These are phyloP conservation scores for Ostrea denselamellosa DNA, from an alignment of 1,140 invertebrate genomes.

Conservation along the genomic window DNA sequence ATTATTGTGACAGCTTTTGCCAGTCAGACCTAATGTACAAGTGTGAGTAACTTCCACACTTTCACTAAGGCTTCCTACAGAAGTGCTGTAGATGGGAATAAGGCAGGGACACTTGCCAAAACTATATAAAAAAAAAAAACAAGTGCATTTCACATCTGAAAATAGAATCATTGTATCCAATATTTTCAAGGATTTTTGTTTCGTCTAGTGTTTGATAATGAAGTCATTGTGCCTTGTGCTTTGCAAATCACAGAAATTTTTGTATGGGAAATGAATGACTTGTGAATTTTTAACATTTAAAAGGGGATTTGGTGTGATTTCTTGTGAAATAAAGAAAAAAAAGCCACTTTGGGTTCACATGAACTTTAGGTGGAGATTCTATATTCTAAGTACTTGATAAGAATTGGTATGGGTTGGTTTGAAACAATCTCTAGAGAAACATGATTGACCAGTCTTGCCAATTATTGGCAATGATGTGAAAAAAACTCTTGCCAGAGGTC, in stretches of 20 bases:
- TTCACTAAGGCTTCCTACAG: not conserved
- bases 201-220: not conserved
- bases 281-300: not conserved
- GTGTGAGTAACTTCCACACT: not conserved
- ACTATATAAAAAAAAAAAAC: not conserved
- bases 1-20: not conserved
- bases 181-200: not conserved
- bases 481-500: slow-evolving; percentile 1
- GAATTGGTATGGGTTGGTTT: not conserved
- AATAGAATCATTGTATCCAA: slow-evolving; percentile 24
- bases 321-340: not conserved
- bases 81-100: slow-evolving; percentile 8
- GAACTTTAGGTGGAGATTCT: no score
- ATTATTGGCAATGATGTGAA: slow-evolving; percentile 22
- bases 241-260: not conserved
- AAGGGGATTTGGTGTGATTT: no score
- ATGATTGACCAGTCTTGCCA: slow-evolving; percentile 24
- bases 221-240: not conserved
- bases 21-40: not conserved
- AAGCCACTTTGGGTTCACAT: no score
- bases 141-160: not conserved
- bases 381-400: not conserved
- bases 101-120: slow-evolving; percentile 20
- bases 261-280: not conserved
- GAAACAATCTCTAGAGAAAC: slow-evolving; percentile 1